Evolutionary conservation across 2,888 invertebrate species (phyloP), one percentile per base, ranked within the genome.

Genomic region (Laspeyria flexula): DNA sequence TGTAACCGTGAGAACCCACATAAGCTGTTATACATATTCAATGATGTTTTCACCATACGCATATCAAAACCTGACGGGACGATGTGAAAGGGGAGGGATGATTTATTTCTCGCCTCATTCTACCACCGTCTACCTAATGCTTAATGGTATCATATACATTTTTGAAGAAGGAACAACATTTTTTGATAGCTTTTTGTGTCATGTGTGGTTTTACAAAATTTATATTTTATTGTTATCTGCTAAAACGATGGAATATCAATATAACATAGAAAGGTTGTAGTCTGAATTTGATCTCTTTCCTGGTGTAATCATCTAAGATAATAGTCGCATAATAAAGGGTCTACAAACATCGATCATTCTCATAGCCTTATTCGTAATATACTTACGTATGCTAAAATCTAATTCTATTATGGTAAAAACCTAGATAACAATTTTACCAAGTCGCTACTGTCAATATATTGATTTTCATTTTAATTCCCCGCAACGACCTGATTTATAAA

Each of bases 11-110:
- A 7, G 23, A 23, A 1, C 37, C 18, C 12, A 13, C 12, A 18
- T 35, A 35, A 35, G 34, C 37, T 21, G 37, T 37, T 37, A 37
- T 18, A 21, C 21, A 21, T 37, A 21, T 37, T 37, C 37, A 21
- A 21, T 12, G 21, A 12, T 35, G 34, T 37, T 35, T 35, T 23
- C 12, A 37, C 6, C 37, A 12, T 37, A 37, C 23, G 21, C 12
- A 23, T 21, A 7, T 11, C 21, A 6, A 37, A 37, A 37, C 6
- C 37, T 21, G 21, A 18, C 12, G 6, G 15, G 11, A n/a, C 7
- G 16, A 16, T 23, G n/a, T 18, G 34, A 1, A 37, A 37, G 7
- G 37, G 37, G 37, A 37, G 21, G 12, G 9, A 37, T 37, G 37
- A 37, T 37, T 37, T 37, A 37, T 37, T n/a, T 11, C 37, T 2